Conservation (phyloP, 1,140 invertebrate genomes). For the roundworm (Caenorhabditis elegans) region DNA sequence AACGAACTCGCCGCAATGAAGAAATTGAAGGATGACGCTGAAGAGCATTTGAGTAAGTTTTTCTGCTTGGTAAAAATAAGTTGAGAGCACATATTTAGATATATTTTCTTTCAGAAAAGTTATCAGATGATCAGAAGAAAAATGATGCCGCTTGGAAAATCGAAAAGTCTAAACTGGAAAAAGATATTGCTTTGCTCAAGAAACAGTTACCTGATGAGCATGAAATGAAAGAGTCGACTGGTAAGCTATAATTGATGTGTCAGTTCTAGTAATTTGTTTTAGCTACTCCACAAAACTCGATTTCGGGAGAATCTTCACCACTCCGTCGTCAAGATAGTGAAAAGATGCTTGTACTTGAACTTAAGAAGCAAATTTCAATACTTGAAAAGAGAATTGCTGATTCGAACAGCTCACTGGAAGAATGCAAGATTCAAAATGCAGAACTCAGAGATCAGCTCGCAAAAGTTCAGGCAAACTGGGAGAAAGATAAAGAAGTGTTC, state of each 20-base stretch:
- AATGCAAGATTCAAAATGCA: conserved; percentile 52
- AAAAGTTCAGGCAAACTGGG: conserved; percentile 41
- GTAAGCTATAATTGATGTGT: conserved; percentile 36
- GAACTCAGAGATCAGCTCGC: conserved; percentile 52
- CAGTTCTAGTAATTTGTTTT: not conserved
- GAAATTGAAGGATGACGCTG: conserved; percentile 58
- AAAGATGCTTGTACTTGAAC: conserved; percentile 28
- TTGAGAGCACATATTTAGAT: not conserved
- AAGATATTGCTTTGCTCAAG: conserved; percentile 35
- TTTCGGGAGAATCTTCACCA: not conserved
- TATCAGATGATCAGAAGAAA: conserved; percentile 38
- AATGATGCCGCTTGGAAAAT: conserved; percentile 43
- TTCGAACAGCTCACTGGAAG: conserved; percentile 31
- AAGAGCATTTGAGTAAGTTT: conserved; percentile 39
- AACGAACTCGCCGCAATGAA: conserved; percentile 57
- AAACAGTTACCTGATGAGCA: conserved; percentile 27
- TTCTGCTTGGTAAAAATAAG: no score
- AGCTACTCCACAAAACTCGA: conserved; percentile 14
- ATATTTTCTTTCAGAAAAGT: conserved; percentile 27
- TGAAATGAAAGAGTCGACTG: conserved; percentile 23
- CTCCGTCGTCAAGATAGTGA: conserved; percentile 25
- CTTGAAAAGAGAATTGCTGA: conserved; percentile 32
- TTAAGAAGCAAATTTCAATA: conserved; percentile 37
- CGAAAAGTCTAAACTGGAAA: conserved; percentile 44
- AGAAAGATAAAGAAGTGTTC: conserved; percentile 55